These are phyloP conservation scores for Menidia menidia DNA, from an alignment of 2,797 vertebrate genomes.

Conservation along the genomic window DNA sequence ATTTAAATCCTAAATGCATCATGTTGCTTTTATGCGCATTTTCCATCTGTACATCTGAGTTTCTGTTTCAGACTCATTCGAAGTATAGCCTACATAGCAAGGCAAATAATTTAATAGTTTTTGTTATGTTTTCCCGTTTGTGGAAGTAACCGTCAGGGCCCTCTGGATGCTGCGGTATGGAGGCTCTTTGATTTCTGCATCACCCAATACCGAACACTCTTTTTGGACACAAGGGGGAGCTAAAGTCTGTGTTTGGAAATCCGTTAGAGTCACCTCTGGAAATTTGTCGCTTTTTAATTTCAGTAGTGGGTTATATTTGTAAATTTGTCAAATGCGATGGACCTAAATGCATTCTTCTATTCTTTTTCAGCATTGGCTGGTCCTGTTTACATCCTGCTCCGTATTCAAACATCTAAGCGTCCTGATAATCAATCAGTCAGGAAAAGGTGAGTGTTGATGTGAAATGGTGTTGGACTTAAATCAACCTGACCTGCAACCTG, in stretches of 20 bases:
- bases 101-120: neutral
- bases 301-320: neutral
- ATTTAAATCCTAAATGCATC: neutral
- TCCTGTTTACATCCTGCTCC: no score
- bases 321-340: constrained; percentile 11
- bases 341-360: neutral
- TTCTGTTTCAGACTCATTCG: neutral
- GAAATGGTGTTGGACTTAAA: neutral
- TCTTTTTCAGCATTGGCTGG: no score
- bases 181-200: neutral
- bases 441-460: neutral
- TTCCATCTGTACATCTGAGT: neutral
- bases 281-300: neutral
- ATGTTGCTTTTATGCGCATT: neutral
- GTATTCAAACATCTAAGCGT: no score
- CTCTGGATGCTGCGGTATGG: constrained; percentile 1
- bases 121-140: neutral
- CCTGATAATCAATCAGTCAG: neutral
- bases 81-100: neutral
- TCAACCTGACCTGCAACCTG: no score
- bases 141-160: constrained; percentile 1
- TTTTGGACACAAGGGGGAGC: constrained; percentile 16
- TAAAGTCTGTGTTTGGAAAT: constrained; percentile 8
- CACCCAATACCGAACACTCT: neutral
- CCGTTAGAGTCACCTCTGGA: neutral